These are phyloP conservation scores for Ochropleura plecta DNA, from an alignment of 2,888 invertebrate species.

Conservation along the genomic window DNA sequence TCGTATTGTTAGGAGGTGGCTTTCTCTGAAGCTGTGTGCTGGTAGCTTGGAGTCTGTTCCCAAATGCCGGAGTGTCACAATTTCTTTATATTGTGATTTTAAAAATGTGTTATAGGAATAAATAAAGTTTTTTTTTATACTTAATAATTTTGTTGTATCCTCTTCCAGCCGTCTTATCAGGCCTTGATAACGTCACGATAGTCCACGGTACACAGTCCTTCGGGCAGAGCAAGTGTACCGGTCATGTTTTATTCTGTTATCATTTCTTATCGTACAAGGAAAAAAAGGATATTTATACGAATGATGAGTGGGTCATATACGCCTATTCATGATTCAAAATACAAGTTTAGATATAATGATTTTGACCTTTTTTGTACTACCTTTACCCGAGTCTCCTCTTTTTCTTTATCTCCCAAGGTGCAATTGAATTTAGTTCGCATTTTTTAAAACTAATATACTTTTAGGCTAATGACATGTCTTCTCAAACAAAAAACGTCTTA, in stretches of 20 bases:
- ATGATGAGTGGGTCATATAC: neutral
- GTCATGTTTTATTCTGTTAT: slow-evolving; percentile 17
- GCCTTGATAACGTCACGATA: slow-evolving; percentile 9
- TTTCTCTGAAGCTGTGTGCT: neutral
- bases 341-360: neutral
- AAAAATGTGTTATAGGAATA: too few species aligned
- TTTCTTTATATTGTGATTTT: too few species aligned
- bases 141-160: neutral
- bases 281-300: slow-evolving; percentile 2
- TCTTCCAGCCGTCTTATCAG: neutral
- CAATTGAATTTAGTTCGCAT: neutral
- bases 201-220: neutral
- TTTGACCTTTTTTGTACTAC: neutral
- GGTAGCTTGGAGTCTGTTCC: neutral
- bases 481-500: neutral
- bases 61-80: neutral
- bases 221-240: neutral
- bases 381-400: neutral
- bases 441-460: neutral
- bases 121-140: neutral
- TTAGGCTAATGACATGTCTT: neutral
- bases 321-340: neutral
- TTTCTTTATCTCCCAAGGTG: neutral
- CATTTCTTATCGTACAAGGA: slow-evolving; percentile 7
- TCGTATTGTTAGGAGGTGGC: neutral